Evolutionary conservation across 2,888 invertebrate genomes (phyloP).

Genomic region (Nemoura dubitans): DNA sequence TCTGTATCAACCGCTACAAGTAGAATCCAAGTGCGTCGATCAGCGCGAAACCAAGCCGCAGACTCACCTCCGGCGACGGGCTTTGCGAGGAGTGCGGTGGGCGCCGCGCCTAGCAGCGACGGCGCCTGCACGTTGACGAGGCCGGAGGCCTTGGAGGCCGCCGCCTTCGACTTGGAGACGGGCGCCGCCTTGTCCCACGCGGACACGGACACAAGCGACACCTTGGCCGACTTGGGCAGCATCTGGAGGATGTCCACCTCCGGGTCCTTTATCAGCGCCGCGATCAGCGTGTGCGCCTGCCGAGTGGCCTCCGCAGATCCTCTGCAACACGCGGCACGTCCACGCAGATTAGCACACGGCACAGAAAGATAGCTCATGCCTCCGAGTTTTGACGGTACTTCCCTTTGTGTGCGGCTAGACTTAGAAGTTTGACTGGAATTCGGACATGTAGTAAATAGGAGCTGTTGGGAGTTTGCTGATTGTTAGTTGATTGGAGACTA

Average conservation of each 20-base stretch:
- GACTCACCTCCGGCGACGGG: slow-evolving; percentile 48
- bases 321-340: slow-evolving; percentile 61
- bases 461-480: too few relatives aligned
- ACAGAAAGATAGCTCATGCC: too few relatives aligned
- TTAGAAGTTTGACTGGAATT: too few relatives aligned
- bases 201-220: slow-evolving; percentile 64
- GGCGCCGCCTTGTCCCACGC: slow-evolving; percentile 68
- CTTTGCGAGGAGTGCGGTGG: slow-evolving; percentile 47
- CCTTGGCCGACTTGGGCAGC: slow-evolving; percentile 74
- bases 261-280: slow-evolving; percentile 92
- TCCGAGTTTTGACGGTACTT: too few relatives aligned
- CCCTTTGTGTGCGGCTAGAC: too few relatives aligned
- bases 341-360: too few relatives aligned
- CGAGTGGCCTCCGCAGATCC: slow-evolving; percentile 92
- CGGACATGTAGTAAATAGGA: too few relatives aligned
- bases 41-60: background rate
- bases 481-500: too few relatives aligned
- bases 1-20: too few relatives aligned
- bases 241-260: slow-evolving; percentile 89
- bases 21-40: too few relatives aligned
- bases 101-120: slow-evolving; percentile 47
- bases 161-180: slow-evolving; percentile 58
- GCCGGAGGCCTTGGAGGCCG: slow-evolving; percentile 53
- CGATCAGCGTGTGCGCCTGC: slow-evolving; percentile 90
- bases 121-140: slow-evolving; percentile 39